Conservation (phyloP, 2,797 vertebrate species). For the Cirrhinus molitorella region DNA sequence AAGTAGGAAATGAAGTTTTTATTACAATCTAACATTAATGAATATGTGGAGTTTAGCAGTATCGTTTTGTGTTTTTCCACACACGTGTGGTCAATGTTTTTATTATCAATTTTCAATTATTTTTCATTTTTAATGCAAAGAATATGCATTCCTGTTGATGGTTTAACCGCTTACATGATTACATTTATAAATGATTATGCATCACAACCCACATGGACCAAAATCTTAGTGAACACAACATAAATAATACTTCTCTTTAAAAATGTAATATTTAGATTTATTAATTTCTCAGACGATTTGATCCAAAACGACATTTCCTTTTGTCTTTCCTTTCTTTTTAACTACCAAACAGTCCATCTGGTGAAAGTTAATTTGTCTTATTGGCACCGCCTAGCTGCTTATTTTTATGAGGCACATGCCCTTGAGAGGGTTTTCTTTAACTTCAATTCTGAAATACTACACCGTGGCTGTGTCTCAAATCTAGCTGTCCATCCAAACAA, state of each 20-base stretch:
- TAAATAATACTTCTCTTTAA: background rate
- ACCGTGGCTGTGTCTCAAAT: background rate
- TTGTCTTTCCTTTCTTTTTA: background rate
- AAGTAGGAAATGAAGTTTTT: background rate
- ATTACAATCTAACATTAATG: background rate
- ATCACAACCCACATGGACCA: background rate
- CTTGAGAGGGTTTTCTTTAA: constrained; percentile 4
- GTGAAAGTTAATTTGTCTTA: background rate
- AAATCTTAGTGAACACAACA: background rate
- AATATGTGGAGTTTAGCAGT: background rate
- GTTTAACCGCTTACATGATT: background rate
- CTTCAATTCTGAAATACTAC: background rate
- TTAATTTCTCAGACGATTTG: background rate
- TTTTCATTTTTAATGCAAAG: background rate
- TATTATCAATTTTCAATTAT: background rate
- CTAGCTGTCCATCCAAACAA: background rate
- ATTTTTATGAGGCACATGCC: constrained; percentile 25
- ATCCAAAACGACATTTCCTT: background rate
- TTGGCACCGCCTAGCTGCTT: constrained; percentile 20
- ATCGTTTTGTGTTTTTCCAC: background rate
- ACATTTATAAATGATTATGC: background rate
- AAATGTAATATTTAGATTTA: background rate
- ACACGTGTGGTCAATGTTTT: background rate
- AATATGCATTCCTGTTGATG: background rate
- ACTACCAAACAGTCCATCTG: constrained; percentile 1